Conservation (phyloP, 2,113 vertebrate genomes). For the Dromas ardeola region DNA sequence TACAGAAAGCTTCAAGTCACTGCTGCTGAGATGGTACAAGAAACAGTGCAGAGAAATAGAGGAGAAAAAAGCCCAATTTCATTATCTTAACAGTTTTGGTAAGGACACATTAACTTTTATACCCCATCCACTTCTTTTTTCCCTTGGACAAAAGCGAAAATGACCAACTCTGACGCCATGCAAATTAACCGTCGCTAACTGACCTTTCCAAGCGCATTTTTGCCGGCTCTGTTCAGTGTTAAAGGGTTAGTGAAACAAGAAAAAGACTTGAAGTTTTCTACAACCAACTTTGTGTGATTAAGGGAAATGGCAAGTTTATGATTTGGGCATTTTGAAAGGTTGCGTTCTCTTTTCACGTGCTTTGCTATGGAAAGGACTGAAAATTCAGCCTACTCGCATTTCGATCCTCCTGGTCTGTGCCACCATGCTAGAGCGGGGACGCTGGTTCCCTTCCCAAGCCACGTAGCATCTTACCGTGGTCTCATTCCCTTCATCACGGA, state of each 20-base stretch:
- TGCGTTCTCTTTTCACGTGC: background rate
- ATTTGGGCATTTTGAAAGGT: background rate
- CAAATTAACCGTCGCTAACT: background rate
- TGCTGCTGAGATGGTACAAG: background rate
- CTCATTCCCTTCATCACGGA: background rate
- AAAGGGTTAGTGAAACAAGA: background rate
- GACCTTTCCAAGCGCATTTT: background rate
- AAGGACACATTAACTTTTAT: background rate
- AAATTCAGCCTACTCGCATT: rapidly evolving
- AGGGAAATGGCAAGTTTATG: background rate
- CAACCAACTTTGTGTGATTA: background rate
- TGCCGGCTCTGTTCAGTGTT: background rate
- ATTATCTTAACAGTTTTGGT: background rate
- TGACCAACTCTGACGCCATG: rapidly evolving
- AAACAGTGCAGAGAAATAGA: background rate
- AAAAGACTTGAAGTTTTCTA: background rate
- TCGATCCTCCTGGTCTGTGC: background rate
- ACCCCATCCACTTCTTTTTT: background rate
- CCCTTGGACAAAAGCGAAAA: background rate
- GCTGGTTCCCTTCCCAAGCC: background rate
- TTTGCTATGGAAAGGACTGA: background rate
- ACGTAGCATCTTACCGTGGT: background rate
- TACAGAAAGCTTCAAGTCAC: background rate
- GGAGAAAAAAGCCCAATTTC: background rate
- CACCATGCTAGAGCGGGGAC: background rate